Evolutionary conservation across 2,113 vertebrate genomes (phyloP).

Genomic region (Ancistrus triradiatus): DNA sequence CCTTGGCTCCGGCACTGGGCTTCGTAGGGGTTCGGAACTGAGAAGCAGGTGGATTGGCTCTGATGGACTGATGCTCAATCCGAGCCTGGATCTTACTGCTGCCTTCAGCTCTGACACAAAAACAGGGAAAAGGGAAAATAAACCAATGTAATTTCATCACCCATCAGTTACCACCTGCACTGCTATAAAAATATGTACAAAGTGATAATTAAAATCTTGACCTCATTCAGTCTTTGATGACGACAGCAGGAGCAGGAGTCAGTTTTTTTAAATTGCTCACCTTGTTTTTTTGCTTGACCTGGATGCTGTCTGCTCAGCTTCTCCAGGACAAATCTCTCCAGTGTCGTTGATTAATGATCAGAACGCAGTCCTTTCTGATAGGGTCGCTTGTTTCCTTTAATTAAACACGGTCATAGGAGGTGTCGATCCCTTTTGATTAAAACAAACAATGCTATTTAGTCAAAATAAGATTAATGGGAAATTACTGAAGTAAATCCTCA

Average conservation of each 20-base stretch:
- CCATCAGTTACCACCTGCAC: too few species aligned
- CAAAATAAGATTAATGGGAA: too few species aligned
- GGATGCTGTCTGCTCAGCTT: constrained; percentile 98
- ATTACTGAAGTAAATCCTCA: too few species aligned
- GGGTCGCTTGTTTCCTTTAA: constrained; percentile 95
- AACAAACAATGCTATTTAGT: too few species aligned
- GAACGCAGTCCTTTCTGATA: constrained; percentile 98
- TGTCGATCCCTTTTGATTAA: constrained; percentile 82
- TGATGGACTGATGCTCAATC: constrained; percentile 88
- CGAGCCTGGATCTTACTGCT: constrained; percentile 98
- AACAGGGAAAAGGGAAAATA: too few species aligned
- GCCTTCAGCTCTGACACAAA: constrained; percentile 90
- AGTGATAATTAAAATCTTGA: too few species aligned
- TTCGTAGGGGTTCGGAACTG: constrained; percentile 89
- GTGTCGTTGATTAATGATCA: constrained; percentile 98
- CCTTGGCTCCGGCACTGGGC: constrained; percentile 82
- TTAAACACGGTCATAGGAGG: constrained; percentile 98
- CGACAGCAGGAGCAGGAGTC: too few species aligned
- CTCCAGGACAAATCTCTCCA: constrained; percentile 90
- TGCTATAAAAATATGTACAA: too few species aligned
- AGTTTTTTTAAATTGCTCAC: constrained; percentile 58
- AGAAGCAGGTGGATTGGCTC: constrained; percentile 77
- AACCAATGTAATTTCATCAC: constrained; percentile 2
- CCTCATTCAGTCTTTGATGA: too few species aligned
- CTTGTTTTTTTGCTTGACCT: constrained; percentile 99